phyloP scores from a whole-genome alignment of 2,797 vertebrate species.

The Cryptoprocta ferox region DNA sequence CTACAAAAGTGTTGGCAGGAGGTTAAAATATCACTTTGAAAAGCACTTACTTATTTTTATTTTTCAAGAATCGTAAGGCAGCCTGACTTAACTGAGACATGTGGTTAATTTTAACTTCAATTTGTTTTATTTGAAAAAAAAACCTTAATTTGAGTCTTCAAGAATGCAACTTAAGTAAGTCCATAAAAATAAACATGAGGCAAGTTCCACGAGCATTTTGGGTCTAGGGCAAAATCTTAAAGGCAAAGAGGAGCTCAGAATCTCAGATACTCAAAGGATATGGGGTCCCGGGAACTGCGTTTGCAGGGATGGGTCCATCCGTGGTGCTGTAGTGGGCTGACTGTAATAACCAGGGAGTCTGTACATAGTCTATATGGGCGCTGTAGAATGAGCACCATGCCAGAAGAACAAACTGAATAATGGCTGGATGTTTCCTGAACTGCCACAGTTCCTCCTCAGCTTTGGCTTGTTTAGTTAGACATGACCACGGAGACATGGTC shows the following conservation, averaged over 20 bases:
- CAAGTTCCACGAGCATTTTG: neutral
- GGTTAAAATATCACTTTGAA: conserved; percentile 85
- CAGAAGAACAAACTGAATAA: fast-evolving
- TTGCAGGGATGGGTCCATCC: fast-evolving
- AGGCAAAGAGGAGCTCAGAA: neutral
- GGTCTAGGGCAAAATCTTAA: conserved; percentile 13
- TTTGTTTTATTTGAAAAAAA: conserved; percentile 81
- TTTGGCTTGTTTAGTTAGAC: too few species aligned
- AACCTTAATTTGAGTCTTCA: conserved; percentile 73
- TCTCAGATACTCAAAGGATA: neutral
- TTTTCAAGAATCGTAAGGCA: conserved; percentile 75
- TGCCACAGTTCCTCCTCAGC: too few species aligned
- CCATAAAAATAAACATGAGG: conserved; percentile 71
- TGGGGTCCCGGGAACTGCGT: neutral
- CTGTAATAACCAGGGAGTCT: fast-evolving
- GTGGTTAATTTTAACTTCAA: conserved; percentile 83
- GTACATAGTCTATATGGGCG: fast-evolving
- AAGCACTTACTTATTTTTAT: conserved; percentile 85
- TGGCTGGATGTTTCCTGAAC: neutral
- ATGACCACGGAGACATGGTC: fast-evolving
- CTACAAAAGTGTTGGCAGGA: conserved; percentile 81
- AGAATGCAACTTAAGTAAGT: conserved; percentile 67
- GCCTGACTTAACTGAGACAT: conserved; percentile 76
- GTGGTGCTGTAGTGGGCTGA: fast-evolving
- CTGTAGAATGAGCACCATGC: fast-evolving